Evolutionary conservation across 2,113 vertebrate species (phyloP), one percentile per base, ranked within the genome.

Genomic region (Nannospalax galili): DNA sequence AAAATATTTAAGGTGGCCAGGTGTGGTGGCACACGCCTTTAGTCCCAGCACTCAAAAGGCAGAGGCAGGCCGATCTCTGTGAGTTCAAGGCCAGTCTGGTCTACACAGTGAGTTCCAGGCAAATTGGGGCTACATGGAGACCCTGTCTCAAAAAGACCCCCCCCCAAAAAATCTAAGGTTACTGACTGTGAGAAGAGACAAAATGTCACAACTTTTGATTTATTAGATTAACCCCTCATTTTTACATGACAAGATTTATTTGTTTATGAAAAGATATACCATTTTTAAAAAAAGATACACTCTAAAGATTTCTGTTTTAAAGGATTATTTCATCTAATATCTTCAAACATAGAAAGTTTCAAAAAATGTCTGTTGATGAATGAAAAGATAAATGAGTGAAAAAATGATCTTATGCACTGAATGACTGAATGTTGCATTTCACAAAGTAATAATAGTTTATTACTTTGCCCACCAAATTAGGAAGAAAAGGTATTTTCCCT

Each of bases 251-350:
- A 94, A 91, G 19, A 86, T 88, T 93, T 87, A 78, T 42, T 65
- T 65, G 92, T 96, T 72, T 37, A 17, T 86, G 32, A 70, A 84
- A 22, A 84, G 80, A 32, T 45, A 45, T 12, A 6, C 37, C 24
- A n/a, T 40, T 74, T 37, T 70, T 74, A 72, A 40, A 37, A 58
- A 58, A 24, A 73, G 37, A 20, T 3, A 32, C 26, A 45, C 22
- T 24, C 35, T 35, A 93, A 89, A n/a, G 32, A 70, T 87, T 92
- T 91, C 65, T 58, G 78, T 72, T 89, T 96, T 72, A 94, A 94
- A 96, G 88, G 26, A 35, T 67, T 93, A 70, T 96, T 95, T 96
- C 28, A 97, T 82, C 70, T 92, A 72, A 95, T 28, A 91, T 69
- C 52, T 86, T 84, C 80, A 95, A n/a, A 95, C 28, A 90, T 0